These are phyloP conservation scores for Seriola dumerili DNA, from an alignment of 2,113 vertebrate species.

Conservation along the genomic window DNA sequence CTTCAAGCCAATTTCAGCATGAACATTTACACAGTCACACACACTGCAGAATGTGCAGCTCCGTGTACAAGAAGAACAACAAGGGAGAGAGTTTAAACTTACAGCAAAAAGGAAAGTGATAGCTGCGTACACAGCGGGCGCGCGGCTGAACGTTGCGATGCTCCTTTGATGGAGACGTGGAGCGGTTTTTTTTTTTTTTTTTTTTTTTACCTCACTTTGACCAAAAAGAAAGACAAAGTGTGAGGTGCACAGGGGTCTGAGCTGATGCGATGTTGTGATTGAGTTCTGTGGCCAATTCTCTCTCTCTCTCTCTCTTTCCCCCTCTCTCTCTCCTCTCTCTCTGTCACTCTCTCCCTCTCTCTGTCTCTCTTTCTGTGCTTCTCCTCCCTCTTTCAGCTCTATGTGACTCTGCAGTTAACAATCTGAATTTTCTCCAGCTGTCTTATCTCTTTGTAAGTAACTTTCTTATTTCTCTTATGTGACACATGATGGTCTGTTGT, in stretches of 20 bases:
- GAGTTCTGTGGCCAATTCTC: constrained; percentile 51
- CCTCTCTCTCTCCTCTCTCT: constrained; percentile 75
- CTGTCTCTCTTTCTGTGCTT: constrained; percentile 74
- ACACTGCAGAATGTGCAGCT: neutral
- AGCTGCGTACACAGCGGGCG: neutral
- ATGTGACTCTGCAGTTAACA: constrained; percentile 94
- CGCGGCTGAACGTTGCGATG: constrained; percentile 16
- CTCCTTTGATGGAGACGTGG: constrained; percentile 86
- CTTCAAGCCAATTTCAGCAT: neutral
- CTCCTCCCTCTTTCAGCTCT: constrained; percentile 91
- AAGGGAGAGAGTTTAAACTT: neutral
- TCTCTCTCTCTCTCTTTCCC: constrained; percentile 66
- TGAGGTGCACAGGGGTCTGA: constrained; percentile 86
- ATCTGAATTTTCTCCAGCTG: constrained; percentile 92
- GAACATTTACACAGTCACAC: neutral
- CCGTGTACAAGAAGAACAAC: neutral
- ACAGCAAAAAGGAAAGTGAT: neutral
- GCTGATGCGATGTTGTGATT: constrained; percentile 89
- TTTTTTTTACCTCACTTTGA: constrained; percentile 84
- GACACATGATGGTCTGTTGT: neutral
- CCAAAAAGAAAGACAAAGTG: constrained; percentile 93
- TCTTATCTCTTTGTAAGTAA: constrained; percentile 97
- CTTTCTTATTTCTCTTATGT: constrained; percentile 83
- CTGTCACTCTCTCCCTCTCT: constrained; percentile 83
- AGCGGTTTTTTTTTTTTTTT: constrained; percentile 74